phyloP scores from a whole-genome alignment of 1,140 invertebrate species.

The Zaprionus gabonicus region DNA sequence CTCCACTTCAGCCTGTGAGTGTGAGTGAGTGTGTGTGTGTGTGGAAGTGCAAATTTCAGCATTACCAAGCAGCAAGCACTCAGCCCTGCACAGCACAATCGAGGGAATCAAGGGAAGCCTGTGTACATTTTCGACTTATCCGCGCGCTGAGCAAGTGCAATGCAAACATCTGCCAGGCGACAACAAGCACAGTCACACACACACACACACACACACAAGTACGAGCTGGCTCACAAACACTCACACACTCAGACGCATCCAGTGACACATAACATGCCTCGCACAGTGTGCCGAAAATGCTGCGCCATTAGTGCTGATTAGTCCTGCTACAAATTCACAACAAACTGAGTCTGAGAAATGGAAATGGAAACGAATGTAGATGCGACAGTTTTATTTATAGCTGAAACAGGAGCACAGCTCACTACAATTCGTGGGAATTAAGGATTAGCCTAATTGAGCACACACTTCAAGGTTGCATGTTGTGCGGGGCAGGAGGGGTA shows the following conservation, averaged over 20 bases:
- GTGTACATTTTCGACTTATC: conserved; percentile 76
- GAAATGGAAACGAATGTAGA: neutral
- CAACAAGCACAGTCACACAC: conserved; percentile 3
- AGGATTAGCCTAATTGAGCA: neutral
- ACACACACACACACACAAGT: neutral
- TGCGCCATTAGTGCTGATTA: conserved; percentile 27
- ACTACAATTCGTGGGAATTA: neutral
- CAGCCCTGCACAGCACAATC: conserved; percentile 37
- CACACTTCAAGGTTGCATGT: neutral
- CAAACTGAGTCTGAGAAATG: neutral
- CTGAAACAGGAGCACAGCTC: neutral
- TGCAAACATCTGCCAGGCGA: conserved; percentile 55
- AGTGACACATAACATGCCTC: neutral
- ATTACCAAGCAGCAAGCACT: conserved; percentile 53
- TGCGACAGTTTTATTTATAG: conserved; percentile 2
- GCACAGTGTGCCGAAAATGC: conserved; percentile 9
- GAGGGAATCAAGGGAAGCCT: conserved; percentile 18
- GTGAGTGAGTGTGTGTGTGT: conserved; percentile 8
- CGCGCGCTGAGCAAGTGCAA: conserved; percentile 67
- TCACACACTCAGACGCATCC: neutral
- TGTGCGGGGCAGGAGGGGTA: neutral
- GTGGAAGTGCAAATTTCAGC: conserved; percentile 75
- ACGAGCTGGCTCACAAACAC: neutral
- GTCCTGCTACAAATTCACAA: neutral
- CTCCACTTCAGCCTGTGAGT: neutral